Percentiles rank a stretch among this genome's conserved stretches.
phyloP scores from a whole-genome alignment of 2,113 vertebrate species.

The Phodopus roborovskii region DNA sequence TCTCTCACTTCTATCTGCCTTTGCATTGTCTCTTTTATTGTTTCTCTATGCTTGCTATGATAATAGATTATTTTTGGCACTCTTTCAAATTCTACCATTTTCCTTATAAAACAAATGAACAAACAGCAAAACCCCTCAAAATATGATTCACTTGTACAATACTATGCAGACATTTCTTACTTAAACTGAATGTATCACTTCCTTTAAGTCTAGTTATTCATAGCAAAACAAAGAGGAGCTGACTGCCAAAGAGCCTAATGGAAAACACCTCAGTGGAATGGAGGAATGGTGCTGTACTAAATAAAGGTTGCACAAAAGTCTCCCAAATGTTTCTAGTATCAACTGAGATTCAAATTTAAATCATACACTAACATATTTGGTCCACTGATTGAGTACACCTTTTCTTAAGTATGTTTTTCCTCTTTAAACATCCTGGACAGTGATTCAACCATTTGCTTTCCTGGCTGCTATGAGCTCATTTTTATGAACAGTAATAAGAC shows the following conservation, averaged over 20 bases:
- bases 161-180: conserved; percentile 77
- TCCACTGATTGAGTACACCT: background rate
- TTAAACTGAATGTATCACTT: conserved; percentile 78
- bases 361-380: background rate
- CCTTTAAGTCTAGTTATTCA: conserved; percentile 81
- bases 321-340: conserved; percentile 54
- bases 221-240: conserved; percentile 75
- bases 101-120: conserved; percentile 65
- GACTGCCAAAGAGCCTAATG: conserved; percentile 56
- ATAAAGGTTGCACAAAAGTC: conserved; percentile 60
- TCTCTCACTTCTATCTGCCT: background rate
- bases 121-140: conserved; percentile 35
- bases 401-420: background rate
- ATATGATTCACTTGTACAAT: conserved; percentile 77
- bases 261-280: conserved; percentile 66
- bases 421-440: background rate
- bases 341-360: conserved; percentile 37
- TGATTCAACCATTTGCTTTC: background rate
- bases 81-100: conserved; percentile 67
- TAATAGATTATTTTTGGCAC: conserved; percentile 68
- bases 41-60: conserved; percentile 31
- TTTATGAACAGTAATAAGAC: conserved; percentile 8
- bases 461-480: background rate
- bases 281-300: conserved; percentile 57
- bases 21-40: background rate